A percentile compares a stretch with the other conserved stretches of the same genome.
Conservation (phyloP, 53 echinoderm and acorn worm genomes). For the Stichopus horrens region DNA sequence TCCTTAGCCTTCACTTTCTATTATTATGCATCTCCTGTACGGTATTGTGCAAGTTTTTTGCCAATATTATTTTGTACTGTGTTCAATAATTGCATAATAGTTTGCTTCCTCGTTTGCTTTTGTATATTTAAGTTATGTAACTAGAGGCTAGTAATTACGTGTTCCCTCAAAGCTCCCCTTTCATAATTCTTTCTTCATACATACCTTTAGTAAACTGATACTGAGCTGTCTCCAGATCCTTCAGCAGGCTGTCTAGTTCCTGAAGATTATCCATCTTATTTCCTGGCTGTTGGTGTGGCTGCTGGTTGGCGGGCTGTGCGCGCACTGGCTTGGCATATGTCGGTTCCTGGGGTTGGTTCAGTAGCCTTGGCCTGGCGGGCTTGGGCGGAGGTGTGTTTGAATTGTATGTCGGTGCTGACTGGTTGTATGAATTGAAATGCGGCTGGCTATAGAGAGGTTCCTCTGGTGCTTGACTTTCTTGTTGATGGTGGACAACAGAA, state of each 20-base stretch:
- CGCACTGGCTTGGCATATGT: constrained; percentile 60
- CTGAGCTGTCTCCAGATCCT: constrained; percentile 79
- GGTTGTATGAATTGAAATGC: constrained; percentile 37
- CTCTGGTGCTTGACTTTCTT: background rate
- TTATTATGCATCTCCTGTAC: no score
- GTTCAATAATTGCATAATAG: no score
- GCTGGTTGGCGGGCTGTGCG: constrained; percentile 14
- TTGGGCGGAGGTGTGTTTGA: constrained; percentile 71
- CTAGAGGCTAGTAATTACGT: no score
- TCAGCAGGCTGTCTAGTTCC: constrained; percentile 74
- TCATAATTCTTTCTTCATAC: background rate
- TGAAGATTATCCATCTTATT: constrained; percentile 78
- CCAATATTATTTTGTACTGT: no score
- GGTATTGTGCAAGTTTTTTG: no score
- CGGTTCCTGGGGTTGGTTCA: constrained; percentile 56
- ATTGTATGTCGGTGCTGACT: constrained; percentile 1
- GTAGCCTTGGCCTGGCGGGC: constrained; percentile 54
- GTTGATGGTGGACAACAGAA: background rate
- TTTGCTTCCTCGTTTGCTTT: no score
- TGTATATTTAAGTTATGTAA: no score
- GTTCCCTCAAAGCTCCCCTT: no score
- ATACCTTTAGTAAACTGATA: constrained; percentile 70
- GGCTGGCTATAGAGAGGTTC: constrained; percentile 42
- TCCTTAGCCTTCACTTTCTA: no score
- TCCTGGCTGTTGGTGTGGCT: constrained; percentile 41